Conservation (phyloP, 2,113 vertebrate genomes). For the Baryphthengus martii region DNA sequence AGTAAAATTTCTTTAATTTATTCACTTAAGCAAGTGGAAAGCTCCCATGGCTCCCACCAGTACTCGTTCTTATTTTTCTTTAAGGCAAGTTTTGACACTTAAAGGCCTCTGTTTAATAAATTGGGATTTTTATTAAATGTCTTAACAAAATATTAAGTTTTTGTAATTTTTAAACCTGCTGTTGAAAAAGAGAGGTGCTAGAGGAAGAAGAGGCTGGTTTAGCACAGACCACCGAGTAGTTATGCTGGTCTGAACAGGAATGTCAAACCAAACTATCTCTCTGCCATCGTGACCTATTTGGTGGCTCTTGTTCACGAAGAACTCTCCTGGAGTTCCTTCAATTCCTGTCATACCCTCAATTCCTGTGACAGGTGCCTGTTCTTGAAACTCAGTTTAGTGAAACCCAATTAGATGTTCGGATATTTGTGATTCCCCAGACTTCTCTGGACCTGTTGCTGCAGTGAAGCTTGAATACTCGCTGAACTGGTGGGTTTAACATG, state of each 20-base stretch:
- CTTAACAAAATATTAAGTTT: slow-evolving; percentile 15
- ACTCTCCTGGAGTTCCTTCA: neutral
- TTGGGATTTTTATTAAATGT: slow-evolving; percentile 38
- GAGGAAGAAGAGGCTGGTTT: neutral
- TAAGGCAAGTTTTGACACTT: slow-evolving; percentile 3
- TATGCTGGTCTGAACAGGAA: neutral
- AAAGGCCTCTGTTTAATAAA: slow-evolving; percentile 32
- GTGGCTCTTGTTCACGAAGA: neutral
- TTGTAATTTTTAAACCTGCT: slow-evolving; percentile 35
- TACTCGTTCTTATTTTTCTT: slow-evolving; percentile 17
- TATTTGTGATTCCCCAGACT: neutral
- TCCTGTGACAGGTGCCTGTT: neutral
- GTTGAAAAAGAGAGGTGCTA: slow-evolving; percentile 26
- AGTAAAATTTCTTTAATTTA: neutral
- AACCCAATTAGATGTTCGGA: neutral
- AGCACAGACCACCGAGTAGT: neutral
- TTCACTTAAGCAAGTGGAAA: neutral
- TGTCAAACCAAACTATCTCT: neutral
- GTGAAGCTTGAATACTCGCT: neutral
- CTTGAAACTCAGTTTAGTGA: neutral
- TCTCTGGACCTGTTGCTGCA: neutral
- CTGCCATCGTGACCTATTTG: neutral
- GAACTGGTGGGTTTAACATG: neutral
- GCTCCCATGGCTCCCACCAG: neutral
- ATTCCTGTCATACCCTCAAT: neutral